Base-by-base conservation (phyloP, 2,888 invertebrate species). In the Calephelis perditalis region DNA sequence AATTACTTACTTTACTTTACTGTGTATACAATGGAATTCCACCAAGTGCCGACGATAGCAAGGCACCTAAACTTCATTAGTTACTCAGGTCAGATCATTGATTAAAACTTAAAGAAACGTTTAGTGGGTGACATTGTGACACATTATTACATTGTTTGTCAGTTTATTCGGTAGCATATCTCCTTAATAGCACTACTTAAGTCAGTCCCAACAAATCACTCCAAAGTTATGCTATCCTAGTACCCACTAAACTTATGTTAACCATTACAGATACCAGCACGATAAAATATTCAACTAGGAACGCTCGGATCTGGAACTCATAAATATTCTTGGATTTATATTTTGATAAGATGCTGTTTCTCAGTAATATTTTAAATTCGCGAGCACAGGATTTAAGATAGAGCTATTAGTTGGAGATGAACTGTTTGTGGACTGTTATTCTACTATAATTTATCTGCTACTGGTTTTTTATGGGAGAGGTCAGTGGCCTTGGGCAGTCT, bases 251-350 rank as follows among this genome's bases (percentile, higher is more conserved):
- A 49, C 15, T 49, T 49, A 49, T 49, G 49, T 49, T 49, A 49
- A 49, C 49, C 49, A 49, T 49, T 49, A 49, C 49, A 12, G 49
- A 49, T 49, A 49, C 49, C 26, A 26, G 26, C 46, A 15, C 49
- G 49, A 26, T 49, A 49, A 49, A 49, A 49, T 15, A 49, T 49
- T 49, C 49, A 49, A 15, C 49, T 49, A 49, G 15, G 49, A 49
- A 49, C 10, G 49, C 15, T 49, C 49, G 49, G 47, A 26, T 26
- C 49, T 49, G 26, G 49, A 26, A 8, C 49, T 26, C 49, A 52
- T 52, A 52, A 52, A 52, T 52, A 52, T 52, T 52, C 49, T 52
- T 52, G 49, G 49, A 52, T 52, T 52, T 52, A 52, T 52, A 52
- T 52, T 52, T 52, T 52, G 49, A 52, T 52, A 52, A 52, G 49